Conservation (phyloP, 2,888 invertebrate genomes). For the Cosmia trapezina region DNA sequence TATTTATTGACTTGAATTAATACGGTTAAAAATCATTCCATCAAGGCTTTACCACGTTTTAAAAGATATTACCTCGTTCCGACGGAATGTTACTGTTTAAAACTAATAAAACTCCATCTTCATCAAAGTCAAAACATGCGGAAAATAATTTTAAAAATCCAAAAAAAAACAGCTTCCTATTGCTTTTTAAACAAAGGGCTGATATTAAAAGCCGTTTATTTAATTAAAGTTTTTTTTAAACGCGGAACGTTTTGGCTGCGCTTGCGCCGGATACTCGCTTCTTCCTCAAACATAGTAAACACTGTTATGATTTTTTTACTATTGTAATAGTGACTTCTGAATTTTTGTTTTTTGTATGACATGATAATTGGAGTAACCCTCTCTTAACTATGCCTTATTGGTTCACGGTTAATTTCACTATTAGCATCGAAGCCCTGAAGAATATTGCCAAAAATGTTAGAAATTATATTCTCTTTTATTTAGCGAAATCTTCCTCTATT, state of each 20-base stretch:
- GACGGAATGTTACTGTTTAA: slow-evolving; percentile 4
- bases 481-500: background rate
- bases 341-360: slow-evolving; percentile 17
- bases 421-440: background rate
- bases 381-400: background rate
- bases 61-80: background rate
- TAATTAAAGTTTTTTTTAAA: slow-evolving; percentile 58
- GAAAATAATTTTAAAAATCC: slow-evolving; percentile 29
- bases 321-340: slow-evolving; percentile 35
- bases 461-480: background rate
- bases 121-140: slow-evolving; percentile 37
- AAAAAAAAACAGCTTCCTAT: slow-evolving; percentile 53
- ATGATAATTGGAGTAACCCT: background rate
- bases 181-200: slow-evolving; percentile 67
- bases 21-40: background rate
- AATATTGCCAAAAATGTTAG: too few species aligned
- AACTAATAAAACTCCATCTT: slow-evolving; percentile 24
- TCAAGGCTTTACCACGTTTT: background rate
- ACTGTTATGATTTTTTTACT: slow-evolving; percentile 45
- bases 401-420: background rate
- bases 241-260: slow-evolving; percentile 66
- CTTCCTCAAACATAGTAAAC: slow-evolving; percentile 70
- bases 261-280: slow-evolving; percentile 63
- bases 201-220: slow-evolving; percentile 43
- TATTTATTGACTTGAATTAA: background rate